Percentiles rank a stretch among this genome's conserved stretches.
Conservation (phyloP, 2,888 invertebrate species). For the Acrocyrtus sp. region DNA sequence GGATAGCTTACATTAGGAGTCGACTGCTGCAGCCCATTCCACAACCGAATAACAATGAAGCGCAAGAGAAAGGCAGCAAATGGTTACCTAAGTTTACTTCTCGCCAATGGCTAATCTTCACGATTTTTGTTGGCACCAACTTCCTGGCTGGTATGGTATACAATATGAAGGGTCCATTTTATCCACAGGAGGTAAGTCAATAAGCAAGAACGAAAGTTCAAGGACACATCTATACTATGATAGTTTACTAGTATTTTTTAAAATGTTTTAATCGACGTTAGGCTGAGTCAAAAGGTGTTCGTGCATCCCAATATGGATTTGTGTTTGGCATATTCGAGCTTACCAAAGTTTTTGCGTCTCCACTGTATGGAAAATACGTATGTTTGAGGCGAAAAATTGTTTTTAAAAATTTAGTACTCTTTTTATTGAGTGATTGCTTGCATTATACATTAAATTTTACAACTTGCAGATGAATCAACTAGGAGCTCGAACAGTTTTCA, state of each 20-base stretch:
- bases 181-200: conserved; percentile 50
- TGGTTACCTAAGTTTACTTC: conserved; percentile 26
- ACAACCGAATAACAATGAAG: neutral
- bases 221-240: too few species aligned
- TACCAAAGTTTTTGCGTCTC: conserved; percentile 83
- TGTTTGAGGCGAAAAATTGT: too few species aligned
- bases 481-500: conserved; percentile 69
- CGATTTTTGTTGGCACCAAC: conserved; percentile 38
- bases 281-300: conserved; percentile 84
- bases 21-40: neutral
- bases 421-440: too few species aligned
- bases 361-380: conserved; percentile 81
- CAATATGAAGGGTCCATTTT: conserved; percentile 54
- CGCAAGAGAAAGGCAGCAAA: neutral
- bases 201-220: too few species aligned
- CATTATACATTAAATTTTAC: neutral
- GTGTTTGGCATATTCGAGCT: conserved; percentile 90
- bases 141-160: conserved; percentile 51
- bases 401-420: neutral
- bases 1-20: neutral
- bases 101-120: conserved; percentile 48
- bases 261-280: too few species aligned
- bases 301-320: conserved; percentile 83
- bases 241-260: too few species aligned
- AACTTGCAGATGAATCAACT: conserved; percentile 48